Percentiles rank a stretch among this genome's conserved stretches.
Evolutionary conservation across 92 coral and sea anemone genomes (phyloP).

Genomic region (Epizoanthus illoricatus): DNA sequence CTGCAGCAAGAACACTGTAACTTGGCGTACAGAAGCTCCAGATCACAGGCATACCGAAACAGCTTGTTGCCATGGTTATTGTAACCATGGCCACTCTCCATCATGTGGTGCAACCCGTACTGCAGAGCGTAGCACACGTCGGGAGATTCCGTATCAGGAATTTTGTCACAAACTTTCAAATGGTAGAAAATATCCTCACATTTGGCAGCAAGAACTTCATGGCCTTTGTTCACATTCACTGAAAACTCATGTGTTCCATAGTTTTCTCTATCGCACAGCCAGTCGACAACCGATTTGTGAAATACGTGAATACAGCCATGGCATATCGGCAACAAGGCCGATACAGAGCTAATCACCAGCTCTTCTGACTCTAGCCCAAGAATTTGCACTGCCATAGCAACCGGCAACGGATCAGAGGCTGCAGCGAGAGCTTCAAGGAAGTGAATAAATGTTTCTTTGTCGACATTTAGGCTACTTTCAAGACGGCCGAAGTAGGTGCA

Average conservation of each 20-base stretch:
- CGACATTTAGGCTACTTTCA: constrained; percentile 33
- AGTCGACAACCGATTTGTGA: constrained; percentile 68
- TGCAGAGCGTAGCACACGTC: constrained; percentile 60
- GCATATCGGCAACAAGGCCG: constrained; percentile 56
- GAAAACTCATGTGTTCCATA: constrained; percentile 50
- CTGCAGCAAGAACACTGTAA: constrained; percentile 43
- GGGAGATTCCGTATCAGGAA: not conserved
- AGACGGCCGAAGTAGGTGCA: constrained; percentile 55
- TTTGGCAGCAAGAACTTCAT: constrained; percentile 44
- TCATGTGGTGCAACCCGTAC: constrained; percentile 53
- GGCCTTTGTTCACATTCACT: constrained; percentile 46
- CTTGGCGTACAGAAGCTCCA: constrained; percentile 52
- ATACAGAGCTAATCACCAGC: constrained; percentile 33
- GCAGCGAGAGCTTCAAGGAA: constrained; percentile 69
- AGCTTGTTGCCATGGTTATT: constrained; percentile 28
- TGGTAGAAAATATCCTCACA: constrained; percentile 42
- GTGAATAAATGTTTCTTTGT: constrained; percentile 24
- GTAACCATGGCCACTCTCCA: constrained; percentile 17
- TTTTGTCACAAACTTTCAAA: constrained; percentile 19
- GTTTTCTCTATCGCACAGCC: constrained; percentile 43
- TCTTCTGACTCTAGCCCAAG: constrained; percentile 33
- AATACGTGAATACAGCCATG: constrained; percentile 52
- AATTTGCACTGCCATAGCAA: constrained; percentile 43
- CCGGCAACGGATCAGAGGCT: constrained; percentile 56
- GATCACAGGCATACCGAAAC: constrained; percentile 38